phyloP scores from a whole-genome alignment of 2,888 invertebrate genomes.

The Sabatieria punctata region DNA sequence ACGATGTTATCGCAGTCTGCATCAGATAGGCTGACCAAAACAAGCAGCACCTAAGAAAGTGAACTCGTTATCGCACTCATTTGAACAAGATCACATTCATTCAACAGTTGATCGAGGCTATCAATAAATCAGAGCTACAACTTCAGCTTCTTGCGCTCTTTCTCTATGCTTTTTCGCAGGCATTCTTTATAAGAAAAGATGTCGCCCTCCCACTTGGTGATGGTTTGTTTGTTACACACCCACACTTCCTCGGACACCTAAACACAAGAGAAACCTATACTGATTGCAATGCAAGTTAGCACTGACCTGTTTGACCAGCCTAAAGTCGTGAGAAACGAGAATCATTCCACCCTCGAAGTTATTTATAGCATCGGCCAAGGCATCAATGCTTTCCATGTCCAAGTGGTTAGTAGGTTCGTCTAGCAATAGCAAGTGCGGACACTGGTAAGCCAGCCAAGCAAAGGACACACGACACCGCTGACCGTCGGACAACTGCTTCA shows the following conservation, averaged over 20 bases:
- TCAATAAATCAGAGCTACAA: too few species aligned
- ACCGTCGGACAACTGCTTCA: constrained; percentile 85
- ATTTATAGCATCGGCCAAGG: constrained; percentile 87
- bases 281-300: too few species aligned
- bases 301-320: constrained; percentile 86
- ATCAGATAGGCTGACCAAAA: too few species aligned
- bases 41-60: too few species aligned
- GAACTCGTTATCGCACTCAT: too few species aligned
- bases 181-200: constrained; percentile 91
- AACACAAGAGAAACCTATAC: too few species aligned
- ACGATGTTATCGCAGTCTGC: too few species aligned
- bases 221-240: constrained; percentile 88
- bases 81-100: too few species aligned
- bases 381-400: constrained; percentile 70
- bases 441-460: constrained; percentile 94
- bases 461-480: constrained; percentile 96
- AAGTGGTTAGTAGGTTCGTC: constrained; percentile 80
- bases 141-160: constrained; percentile 42
- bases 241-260: constrained; percentile 97
- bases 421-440: constrained; percentile 64
- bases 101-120: too few species aligned
- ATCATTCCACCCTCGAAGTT: constrained; percentile 97
- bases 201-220: constrained; percentile 90
- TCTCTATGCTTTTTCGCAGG: constrained; percentile 65
- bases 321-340: constrained; percentile 97